These are phyloP conservation scores for Aulostomus chinensis DNA, from an alignment of 2,797 vertebrate species.

Conservation along the genomic window DNA sequence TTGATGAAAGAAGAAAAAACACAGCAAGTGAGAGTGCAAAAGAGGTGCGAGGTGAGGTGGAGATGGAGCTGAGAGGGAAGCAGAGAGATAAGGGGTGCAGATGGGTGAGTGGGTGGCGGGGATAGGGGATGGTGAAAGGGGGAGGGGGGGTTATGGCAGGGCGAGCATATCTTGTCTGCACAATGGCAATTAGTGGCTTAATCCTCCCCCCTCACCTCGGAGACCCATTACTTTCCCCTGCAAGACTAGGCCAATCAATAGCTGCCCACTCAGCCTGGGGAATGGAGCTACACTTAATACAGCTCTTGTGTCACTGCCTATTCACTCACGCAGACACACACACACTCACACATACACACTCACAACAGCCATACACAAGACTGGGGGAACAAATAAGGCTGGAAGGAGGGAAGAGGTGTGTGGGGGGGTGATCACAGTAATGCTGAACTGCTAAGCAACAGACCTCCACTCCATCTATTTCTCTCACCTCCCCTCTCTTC, in stretches of 20 bases:
- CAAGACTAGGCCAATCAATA: conserved; percentile 87
- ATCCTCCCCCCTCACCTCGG: conserved; percentile 79
- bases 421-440: conserved; percentile 40
- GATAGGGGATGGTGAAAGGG: no score
- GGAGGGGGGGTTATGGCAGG: conserved; percentile 55
- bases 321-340: conserved; percentile 67
- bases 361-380: conserved; percentile 30
- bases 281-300: conserved; percentile 86
- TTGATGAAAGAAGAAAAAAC: conserved; percentile 3
- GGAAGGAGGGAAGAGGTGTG: conserved; percentile 29
- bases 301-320: conserved; percentile 84
- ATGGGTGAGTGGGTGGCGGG: conserved; percentile 72
- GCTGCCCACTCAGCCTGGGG: conserved; percentile 80
- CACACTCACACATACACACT: conserved; percentile 16
- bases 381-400: conserved; percentile 42
- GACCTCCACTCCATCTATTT: conserved; percentile 46
- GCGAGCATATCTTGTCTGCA: conserved; percentile 86
- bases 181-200: conserved; percentile 89
- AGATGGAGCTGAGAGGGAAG: conserved; percentile 43
- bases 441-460: conserved; percentile 71
- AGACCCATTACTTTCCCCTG: conserved; percentile 83
- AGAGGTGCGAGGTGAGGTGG: conserved; percentile 46
- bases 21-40: conserved; percentile 41
- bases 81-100: conserved; percentile 45
- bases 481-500: conserved; percentile 5